These are phyloP conservation scores for Semnornis frantzii DNA, from an alignment of 2,113 vertebrate genomes.

Conservation along the genomic window DNA sequence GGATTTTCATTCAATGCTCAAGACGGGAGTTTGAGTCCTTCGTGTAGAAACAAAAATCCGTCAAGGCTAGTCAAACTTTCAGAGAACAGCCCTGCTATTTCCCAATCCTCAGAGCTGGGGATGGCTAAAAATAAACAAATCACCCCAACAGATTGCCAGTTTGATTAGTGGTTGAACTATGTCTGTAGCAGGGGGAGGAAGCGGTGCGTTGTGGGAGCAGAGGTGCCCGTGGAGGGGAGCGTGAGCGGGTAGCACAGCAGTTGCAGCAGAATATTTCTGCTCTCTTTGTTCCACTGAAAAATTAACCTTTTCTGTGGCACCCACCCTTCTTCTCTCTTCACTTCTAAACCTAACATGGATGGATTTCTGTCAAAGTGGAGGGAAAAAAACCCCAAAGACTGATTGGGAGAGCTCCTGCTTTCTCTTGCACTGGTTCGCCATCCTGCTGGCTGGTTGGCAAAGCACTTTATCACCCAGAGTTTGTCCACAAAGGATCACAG, in stretches of 20 bases:
- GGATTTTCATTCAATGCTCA: background rate
- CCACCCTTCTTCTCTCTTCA: background rate
- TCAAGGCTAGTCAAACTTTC: background rate
- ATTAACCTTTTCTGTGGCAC: background rate
- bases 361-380: background rate
- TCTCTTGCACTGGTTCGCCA: rapidly evolving
- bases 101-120: background rate
- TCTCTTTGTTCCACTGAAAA: conserved; percentile 17
- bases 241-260: background rate
- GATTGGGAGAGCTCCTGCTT: background rate
- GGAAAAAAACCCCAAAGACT: rapidly evolving
- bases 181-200: background rate
- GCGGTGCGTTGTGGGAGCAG: background rate
- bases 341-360: background rate
- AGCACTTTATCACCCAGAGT: background rate
- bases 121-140: conserved; percentile 44
- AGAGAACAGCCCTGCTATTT: background rate
- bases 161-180: conserved; percentile 19
- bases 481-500: background rate
- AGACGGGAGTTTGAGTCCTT: background rate
- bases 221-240: background rate
- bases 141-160: conserved; percentile 47
- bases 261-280: background rate
- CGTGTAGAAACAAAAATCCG: background rate
- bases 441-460: background rate